Evolutionary conservation across 2,888 invertebrate genomes (phyloP).

Genomic region (Polydrusus tereticollis): DNA sequence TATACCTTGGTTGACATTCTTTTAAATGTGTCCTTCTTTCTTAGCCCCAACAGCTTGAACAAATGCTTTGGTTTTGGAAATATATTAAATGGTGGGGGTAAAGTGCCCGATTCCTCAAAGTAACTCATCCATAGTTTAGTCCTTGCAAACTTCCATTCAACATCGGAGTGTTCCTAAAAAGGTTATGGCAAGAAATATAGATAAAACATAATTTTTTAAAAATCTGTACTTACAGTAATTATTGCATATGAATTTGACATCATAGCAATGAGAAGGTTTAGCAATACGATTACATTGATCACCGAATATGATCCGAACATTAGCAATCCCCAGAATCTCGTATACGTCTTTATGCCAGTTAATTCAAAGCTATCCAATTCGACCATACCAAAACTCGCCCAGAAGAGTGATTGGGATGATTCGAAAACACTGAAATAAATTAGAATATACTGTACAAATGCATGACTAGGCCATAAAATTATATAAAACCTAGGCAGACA

Average conservation of each 20-base stretch:
- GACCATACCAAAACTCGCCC: slow-evolving; percentile 96
- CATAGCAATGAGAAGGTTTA: slow-evolving; percentile 97
- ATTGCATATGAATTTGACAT: slow-evolving; percentile 97
- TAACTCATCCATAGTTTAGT: slow-evolving; percentile 96
- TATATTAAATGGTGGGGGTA: slow-evolving; percentile 95
- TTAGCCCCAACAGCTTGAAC: slow-evolving; percentile 75
- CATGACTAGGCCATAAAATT: too few relatives aligned
- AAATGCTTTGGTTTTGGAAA: slow-evolving; percentile 89
- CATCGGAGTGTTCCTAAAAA: slow-evolving; percentile 88
- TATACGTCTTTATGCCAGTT: slow-evolving; percentile 88
- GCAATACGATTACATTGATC: slow-evolving; percentile 92
- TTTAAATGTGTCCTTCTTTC: slow-evolving; percentile 72
- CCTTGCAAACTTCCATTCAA: slow-evolving; percentile 97
- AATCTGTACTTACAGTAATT: slow-evolving; percentile 81
- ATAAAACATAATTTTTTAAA: neutral
- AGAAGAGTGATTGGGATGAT: slow-evolving; percentile 94
- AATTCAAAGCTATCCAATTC: slow-evolving; percentile 91
- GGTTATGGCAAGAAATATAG: neutral
- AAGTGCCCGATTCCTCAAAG: slow-evolving; percentile 91
- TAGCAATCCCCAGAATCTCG: slow-evolving; percentile 93
- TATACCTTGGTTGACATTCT: slow-evolving; percentile 72
- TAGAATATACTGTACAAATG: neutral
- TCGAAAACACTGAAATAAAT: slow-evolving; percentile 84
- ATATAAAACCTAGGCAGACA: too few relatives aligned
- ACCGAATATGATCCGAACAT: slow-evolving; percentile 97